Percentiles rank a stretch among this genome's conserved stretches.
Conservation (phyloP, 92 coral and sea anemone species). For the Isaurus tuberculatus region DNA sequence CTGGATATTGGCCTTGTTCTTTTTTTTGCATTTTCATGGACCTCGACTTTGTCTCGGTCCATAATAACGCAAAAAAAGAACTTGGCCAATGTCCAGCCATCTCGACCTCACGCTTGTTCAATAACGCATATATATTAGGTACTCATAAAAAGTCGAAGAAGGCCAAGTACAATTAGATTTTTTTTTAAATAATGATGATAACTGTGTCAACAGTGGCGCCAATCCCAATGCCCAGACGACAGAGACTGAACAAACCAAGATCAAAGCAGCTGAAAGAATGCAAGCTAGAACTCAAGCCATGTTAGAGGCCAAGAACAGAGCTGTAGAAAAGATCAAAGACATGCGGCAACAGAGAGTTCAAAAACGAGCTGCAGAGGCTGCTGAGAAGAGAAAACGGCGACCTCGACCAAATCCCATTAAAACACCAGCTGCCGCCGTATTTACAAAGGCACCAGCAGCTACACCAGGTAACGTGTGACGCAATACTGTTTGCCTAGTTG, state of each 20-base stretch:
- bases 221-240: slow-evolving; percentile 91
- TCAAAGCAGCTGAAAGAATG: slow-evolving; percentile 71
- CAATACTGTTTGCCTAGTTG: too few species aligned
- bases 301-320: slow-evolving; percentile 81
- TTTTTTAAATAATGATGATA: not conserved
- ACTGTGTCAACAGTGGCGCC: slow-evolving; percentile 77
- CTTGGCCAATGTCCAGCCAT: too few species aligned
- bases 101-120: too few species aligned
- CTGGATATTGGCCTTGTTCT: too few species aligned
- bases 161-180: not conserved
- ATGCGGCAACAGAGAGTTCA: slow-evolving; percentile 68
- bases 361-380: slow-evolving; percentile 66
- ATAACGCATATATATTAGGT: too few species aligned
- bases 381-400: slow-evolving; percentile 50
- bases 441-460: slow-evolving; percentile 15
- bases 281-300: slow-evolving; percentile 66
- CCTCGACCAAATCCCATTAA: slow-evolving; percentile 20
- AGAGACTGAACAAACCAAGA: slow-evolving; percentile 77
- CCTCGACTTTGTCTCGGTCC: too few species aligned
- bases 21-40: too few species aligned
- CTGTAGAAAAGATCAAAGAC: slow-evolving; percentile 69
- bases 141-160: too few species aligned
- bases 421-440: not conserved
- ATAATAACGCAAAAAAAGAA: too few species aligned
- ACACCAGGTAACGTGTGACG: slow-evolving; percentile 20